Evolutionary conservation across 2,113 vertebrate species (phyloP).

Genomic region (Gracilinanus agilis): DNA sequence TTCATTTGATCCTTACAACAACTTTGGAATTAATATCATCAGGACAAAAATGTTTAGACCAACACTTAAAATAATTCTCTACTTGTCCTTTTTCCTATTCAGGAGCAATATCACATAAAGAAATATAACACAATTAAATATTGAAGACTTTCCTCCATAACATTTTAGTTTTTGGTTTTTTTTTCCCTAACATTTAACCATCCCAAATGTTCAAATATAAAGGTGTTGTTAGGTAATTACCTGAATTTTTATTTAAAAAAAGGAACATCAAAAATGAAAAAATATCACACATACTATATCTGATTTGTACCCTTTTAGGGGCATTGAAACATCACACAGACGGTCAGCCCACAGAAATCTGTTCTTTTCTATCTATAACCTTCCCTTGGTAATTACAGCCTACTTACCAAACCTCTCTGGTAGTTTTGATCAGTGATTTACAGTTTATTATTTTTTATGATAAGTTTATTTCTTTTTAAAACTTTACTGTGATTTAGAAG

Average conservation of each 20-base stretch:
- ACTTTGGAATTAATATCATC: not conserved
- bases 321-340: not conserved
- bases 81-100: not conserved
- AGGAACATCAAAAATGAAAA: not conserved
- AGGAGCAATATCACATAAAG: not conserved
- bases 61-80: not conserved
- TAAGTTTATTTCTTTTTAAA: not conserved
- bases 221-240: not conserved
- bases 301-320: not conserved
- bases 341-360: slow-evolving; percentile 22
- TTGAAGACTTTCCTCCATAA: not conserved
- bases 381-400: not conserved
- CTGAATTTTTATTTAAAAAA: not conserved
- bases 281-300: not conserved
- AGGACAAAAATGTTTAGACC: not conserved
- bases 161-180: not conserved
- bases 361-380: slow-evolving; percentile 12
- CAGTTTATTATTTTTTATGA: not conserved
- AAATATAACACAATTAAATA: not conserved
- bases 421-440: not conserved
- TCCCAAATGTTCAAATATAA: not conserved
- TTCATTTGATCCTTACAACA: not conserved
- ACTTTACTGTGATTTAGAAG: not conserved
- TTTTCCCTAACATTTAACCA: not conserved
- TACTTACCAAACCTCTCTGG: not conserved